Base-by-base conservation (phyloP, 2,113 vertebrate species). In the Panthera uncia region DNA sequence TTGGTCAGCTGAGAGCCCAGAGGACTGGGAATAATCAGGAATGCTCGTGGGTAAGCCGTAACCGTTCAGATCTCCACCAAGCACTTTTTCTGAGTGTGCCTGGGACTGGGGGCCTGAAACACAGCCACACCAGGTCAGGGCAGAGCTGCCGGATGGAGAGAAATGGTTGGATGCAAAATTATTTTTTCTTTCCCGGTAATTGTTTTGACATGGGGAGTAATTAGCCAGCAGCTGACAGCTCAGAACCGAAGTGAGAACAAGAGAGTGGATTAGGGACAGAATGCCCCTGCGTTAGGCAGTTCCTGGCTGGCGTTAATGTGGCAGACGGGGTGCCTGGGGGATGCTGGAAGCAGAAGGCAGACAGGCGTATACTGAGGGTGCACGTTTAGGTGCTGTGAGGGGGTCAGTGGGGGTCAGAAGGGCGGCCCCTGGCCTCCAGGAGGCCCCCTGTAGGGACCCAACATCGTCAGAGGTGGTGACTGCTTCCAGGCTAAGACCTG, bases 131-230 rank as follows among this genome's bases (percentile, higher is more conserved):
- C 16, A 57, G 21, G 65, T 65, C 83, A 29, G n/a, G 61, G 31
- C 80, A 88, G 63, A 93, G 78, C 93, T 48, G 68, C 89, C 88
- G 52, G 33, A 19, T 87, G 90, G 93, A 55, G 81, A 94, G 88
- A 96, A 83, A 94, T 21, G 94, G 92, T 94, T 63, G 71, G 84
- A 61, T 88, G 94, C 91, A 91, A 93, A 97, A 95, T 94, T 79
- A 79, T 83, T 93, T 97, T 90, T 95, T 87, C 86, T 92, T 89
- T 73, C 88, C n/a, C 66, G 19, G 86, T 97, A 97, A 98, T 97
- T 97, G 97, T 94, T 98, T 95, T 97, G 97, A 97, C 95, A 96
- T 73, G 87, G 95, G 83, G 61, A 33, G 94, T 93, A 91, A 98
- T 95, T 97, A 98, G 93, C 86, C 83, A 89, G 71, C 90, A 95